A percentile compares a stretch with the other conserved stretches of the same genome.
Evolutionary conservation across 2,797 vertebrate genomes (phyloP).

Genomic region (Eptatretus atami): DNA sequence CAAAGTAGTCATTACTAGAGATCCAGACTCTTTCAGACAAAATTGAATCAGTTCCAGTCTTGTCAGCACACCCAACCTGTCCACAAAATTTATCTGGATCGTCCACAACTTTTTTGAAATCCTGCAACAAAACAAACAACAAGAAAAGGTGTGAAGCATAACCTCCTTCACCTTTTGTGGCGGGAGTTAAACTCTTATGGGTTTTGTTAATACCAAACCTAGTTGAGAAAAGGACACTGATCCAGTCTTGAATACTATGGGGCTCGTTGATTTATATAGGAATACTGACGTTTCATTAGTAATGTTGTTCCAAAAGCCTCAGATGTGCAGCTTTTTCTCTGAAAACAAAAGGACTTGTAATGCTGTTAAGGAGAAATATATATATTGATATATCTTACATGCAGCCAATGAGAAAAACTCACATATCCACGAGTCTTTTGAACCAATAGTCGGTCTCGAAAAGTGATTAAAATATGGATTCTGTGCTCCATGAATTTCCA

Average conservation of each 20-base stretch:
- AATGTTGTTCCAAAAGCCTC: conserved; percentile 34
- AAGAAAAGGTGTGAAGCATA: too few species aligned
- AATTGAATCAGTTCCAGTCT: too few species aligned
- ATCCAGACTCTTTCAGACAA: too few species aligned
- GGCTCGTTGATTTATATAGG: conserved; percentile 24
- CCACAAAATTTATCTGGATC: too few species aligned
- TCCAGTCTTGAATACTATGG: conserved; percentile 44
- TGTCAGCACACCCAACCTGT: too few species aligned
- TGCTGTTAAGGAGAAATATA: too few species aligned
- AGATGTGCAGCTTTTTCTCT: conserved; percentile 44
- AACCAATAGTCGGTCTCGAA: conserved; percentile 41
- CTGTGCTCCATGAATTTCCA: conserved; percentile 63
- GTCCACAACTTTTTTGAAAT: too few species aligned
- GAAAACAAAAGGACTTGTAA: conserved; percentile 8
- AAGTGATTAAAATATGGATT: conserved; percentile 53
- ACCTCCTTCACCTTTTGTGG: too few species aligned
- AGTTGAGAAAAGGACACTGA: conserved; percentile 55
- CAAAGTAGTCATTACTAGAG: too few species aligned
- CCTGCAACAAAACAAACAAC: too few species aligned
- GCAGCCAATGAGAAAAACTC: conserved; percentile 12
- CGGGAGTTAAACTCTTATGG: too few species aligned
- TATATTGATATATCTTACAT: neutral
- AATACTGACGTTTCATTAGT: conserved; percentile 28
- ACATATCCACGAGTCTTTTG: conserved; percentile 47
- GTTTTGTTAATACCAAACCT: conserved; percentile 18